Base-by-base conservation (phyloP, 2,888 invertebrate species). In the Protonemura montana region DNA sequence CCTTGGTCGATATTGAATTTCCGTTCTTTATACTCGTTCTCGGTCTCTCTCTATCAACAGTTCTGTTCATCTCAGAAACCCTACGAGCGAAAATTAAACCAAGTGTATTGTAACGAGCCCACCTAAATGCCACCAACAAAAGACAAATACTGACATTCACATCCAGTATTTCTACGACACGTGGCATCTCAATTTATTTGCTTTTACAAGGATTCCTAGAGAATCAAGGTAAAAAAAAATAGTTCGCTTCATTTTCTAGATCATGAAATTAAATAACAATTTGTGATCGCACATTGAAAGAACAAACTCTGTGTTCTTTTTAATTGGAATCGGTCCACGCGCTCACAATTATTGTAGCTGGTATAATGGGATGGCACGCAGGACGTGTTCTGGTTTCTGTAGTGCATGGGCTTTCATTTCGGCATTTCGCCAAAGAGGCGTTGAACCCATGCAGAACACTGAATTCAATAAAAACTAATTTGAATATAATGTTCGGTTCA, bases 21-120 rank as follows among this genome's bases (percentile, higher is more conserved):
- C 35, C 85, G 78, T 85, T 85, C 76, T 28, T 77, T 77, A 77
- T 85, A 28, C 85, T 85, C 41, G n/a, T 0, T 29, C 30, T 26
- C 7, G 85, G 85, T 0, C 76, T 28, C 27, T 25, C 35, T 10
- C 25, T 21, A 26, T n/a, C 59, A n/a, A 29, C 76, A n/a, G 21
- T 85, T 85, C 10, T 85, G 59, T 85, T 85, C 0, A 76, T 85
- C 0, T n/a, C 42, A 26, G 85, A 85, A 76, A 59, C 59, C 59
- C 59, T 59, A 59, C 59, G 13, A 10, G 59, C 21, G 13, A 59
- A 10, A 59, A 1, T 59, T 21, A 59, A 59, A 59, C 59, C 16
- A 10, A 21, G 59, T 21, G 59, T 59, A 59, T 21, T 59, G 13
- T 59, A 59, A 59, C 7, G 21, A 10, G 59, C 21, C 2, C 21